These are phyloP conservation scores for Nipponacmea schrenckii DNA, from an alignment of 2,888 invertebrate genomes.

Conservation along the genomic window DNA sequence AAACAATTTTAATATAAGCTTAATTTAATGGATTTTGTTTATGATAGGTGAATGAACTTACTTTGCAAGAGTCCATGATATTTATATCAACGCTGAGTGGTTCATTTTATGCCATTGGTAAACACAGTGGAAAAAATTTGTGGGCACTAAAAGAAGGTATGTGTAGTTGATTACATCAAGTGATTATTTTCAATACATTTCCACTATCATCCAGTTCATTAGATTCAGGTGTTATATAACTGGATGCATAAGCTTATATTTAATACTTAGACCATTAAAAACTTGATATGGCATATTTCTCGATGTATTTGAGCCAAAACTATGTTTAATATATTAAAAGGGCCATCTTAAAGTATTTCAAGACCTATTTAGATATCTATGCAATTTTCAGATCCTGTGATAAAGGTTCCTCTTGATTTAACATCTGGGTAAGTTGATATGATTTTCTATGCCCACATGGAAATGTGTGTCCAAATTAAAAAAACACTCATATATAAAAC, in stretches of 20 bases:
- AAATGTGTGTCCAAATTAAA: too few relatives aligned
- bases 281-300: too few relatives aligned
- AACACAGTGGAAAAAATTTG: constrained; percentile 82
- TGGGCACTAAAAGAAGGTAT: constrained; percentile 89
- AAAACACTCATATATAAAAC: too few relatives aligned
- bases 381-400: constrained; percentile 83
- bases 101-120: constrained; percentile 88
- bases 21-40: constrained; percentile 28
- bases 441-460: too few relatives aligned
- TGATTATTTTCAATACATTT: neutral
- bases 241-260: too few relatives aligned
- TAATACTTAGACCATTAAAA: too few relatives aligned
- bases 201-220: too few relatives aligned
- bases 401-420: constrained; percentile 81
- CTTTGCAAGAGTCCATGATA: constrained; percentile 75
- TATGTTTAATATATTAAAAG: too few relatives aligned
- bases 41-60: constrained; percentile 49
- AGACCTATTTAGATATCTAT: constrained; percentile 24
- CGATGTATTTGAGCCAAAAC: too few relatives aligned
- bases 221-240: too few relatives aligned
- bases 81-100: constrained; percentile 94
- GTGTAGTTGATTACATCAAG: constrained; percentile 9
- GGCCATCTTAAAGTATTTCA: neutral
- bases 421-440: constrained; percentile 69
- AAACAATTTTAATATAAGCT: too few relatives aligned